Conservation (phyloP, 35 echinoderm and acorn worm species). For the Ptychodera flava region DNA sequence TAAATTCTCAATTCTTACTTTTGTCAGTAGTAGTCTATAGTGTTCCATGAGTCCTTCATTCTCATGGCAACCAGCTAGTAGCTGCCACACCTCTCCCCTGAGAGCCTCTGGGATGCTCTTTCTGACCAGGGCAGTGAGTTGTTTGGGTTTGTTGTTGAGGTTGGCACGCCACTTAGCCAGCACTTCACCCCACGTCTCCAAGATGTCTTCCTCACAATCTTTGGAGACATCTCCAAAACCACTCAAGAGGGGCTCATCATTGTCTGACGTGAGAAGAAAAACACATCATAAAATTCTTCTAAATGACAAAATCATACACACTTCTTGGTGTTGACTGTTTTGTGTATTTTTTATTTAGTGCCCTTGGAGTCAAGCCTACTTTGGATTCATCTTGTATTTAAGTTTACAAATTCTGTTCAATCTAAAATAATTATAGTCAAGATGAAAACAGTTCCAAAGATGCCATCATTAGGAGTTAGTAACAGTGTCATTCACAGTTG, state of each 20-base stretch:
- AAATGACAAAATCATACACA: no score
- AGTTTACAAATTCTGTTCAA: no score
- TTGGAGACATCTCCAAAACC: slow-evolving; percentile 87
- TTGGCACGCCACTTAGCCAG: slow-evolving; percentile 75
- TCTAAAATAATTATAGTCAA: no score
- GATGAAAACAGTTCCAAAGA: no score
- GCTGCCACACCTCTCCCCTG: slow-evolving; percentile 90
- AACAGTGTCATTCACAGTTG: no score
- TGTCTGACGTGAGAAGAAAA: slow-evolving; percentile 10
- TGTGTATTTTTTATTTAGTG: no score
- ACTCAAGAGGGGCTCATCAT: slow-evolving; percentile 92
- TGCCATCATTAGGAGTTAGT: no score
- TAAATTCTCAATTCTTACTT: slow-evolving; percentile 75
- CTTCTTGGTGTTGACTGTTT: no score
- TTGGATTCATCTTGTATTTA: no score
- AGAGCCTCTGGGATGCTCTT: slow-evolving; percentile 89
- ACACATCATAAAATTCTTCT: no score
- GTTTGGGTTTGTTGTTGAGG: slow-evolving; percentile 66
- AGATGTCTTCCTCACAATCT: slow-evolving; percentile 85
- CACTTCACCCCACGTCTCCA: slow-evolving; percentile 67
- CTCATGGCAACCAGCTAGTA: slow-evolving; percentile 82
- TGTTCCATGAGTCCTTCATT: slow-evolving; percentile 68
- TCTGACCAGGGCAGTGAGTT: slow-evolving; percentile 63
- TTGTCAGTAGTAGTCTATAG: slow-evolving; percentile 75
- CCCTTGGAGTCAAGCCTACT: no score